Conservation (phyloP, 2,888 invertebrate species). For the Julus scanicus region DNA sequence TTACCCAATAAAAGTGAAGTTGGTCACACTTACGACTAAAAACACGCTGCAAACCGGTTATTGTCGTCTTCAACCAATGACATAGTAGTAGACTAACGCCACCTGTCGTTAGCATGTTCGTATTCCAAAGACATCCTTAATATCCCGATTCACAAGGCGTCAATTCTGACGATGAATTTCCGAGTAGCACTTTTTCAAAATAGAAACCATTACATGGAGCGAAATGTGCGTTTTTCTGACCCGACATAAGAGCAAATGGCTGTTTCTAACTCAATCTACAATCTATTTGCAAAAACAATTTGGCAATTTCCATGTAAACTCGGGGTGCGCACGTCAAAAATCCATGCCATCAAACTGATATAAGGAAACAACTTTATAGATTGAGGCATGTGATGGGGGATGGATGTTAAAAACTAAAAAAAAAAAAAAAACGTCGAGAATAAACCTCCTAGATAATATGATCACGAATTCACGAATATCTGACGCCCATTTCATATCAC, state of each 20-base stretch:
- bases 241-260: neutral
- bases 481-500: neutral
- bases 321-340: neutral
- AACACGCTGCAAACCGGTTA: too few relatives aligned
- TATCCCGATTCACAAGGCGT: neutral
- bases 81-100: neutral
- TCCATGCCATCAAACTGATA: neutral
- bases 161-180: neutral
- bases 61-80: too few relatives aligned
- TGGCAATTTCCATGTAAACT: neutral
- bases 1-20: too few relatives aligned
- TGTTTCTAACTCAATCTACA: constrained; percentile 1
- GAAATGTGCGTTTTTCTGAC: neutral
- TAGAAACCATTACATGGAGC: neutral
- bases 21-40: too few relatives aligned
- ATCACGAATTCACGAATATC: neutral
- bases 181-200: neutral
- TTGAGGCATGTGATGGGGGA: neutral
- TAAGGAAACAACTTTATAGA: neutral
- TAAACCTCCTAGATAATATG: neutral
- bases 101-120: neutral
- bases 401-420: neutral
- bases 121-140: neutral
- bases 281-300: neutral
- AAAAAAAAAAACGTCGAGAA: neutral